Conservation (phyloP, 2,888 invertebrate genomes). For the Caenorhabditis sp. region DNA sequence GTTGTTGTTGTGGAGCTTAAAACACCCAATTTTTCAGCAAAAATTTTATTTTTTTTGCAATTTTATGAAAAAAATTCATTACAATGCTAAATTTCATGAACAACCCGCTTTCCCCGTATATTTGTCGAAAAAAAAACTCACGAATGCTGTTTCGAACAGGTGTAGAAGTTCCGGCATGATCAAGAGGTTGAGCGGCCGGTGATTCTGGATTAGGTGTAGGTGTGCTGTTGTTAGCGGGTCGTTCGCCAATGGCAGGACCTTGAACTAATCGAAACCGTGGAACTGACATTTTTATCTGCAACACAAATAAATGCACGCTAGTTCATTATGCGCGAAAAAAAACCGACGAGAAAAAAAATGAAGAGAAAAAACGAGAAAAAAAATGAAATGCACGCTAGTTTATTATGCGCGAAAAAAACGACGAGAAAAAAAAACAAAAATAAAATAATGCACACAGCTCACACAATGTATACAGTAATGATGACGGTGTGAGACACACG, state of each 20-base stretch:
- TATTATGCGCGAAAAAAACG: too few relatives aligned
- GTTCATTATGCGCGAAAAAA: too few relatives aligned
- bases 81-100: too few relatives aligned
- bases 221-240: neutral
- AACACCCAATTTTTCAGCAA: neutral
- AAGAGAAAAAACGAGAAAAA: neutral
- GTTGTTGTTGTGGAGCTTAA: neutral
- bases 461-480: slow-evolving; percentile 10
- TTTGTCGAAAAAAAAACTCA: too few relatives aligned
- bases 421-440: slow-evolving; percentile 2
- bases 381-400: too few relatives aligned
- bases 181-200: neutral
- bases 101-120: too few relatives aligned
- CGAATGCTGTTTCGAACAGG: too few relatives aligned
- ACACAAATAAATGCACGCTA: too few relatives aligned
- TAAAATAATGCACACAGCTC: slow-evolving; percentile 4
- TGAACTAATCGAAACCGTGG: slow-evolving; percentile 47
- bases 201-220: neutral
- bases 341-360: too few relatives aligned
- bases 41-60: too few relatives aligned
- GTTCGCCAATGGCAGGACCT: slow-evolving; percentile 49
- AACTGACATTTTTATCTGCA: slow-evolving; percentile 16
- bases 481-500: slow-evolving; percentile 18
- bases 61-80: too few relatives aligned
- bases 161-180: too few relatives aligned